Evolutionary conservation across 2,797 vertebrate genomes (phyloP).

Genomic region (Champsocephalus esox): DNA sequence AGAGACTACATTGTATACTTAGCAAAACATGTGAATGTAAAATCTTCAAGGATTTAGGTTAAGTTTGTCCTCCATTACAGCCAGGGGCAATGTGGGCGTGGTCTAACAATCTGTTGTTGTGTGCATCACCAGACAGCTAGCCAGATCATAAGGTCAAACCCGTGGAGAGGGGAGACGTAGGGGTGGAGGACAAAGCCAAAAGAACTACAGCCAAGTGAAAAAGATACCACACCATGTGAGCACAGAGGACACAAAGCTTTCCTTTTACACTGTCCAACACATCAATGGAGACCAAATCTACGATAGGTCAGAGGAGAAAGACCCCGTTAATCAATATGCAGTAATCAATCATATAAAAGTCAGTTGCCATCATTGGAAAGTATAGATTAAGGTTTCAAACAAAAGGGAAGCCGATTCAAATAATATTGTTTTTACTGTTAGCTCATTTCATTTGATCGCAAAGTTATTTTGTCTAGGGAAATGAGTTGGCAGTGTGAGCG

Average conservation of each 20-base stretch:
- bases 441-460: not conserved
- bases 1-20: not conserved
- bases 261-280: conserved; percentile 51
- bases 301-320: conserved; percentile 38
- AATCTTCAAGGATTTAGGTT: conserved; percentile 7
- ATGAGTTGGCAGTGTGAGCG: conserved; percentile 39
- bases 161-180: conserved; percentile 72
- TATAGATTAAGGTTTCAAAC: not conserved
- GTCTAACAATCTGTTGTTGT: conserved; percentile 74
- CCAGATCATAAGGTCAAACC: conserved; percentile 76
- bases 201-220: conserved; percentile 68
- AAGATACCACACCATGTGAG: conserved; percentile 74
- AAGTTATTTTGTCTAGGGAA: conserved; percentile 43
- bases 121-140: conserved; percentile 54
- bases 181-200: conserved; percentile 75
- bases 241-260: conserved; percentile 71
- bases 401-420: not conserved
- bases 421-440: not conserved
- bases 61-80: conserved; percentile 14
- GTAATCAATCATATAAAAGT: conserved; percentile 9
- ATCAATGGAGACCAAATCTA: conserved; percentile 42
- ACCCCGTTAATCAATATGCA: conserved; percentile 14
- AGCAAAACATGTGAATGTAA: conserved; percentile 11
- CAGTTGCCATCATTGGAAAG: not conserved
- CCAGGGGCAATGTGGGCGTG: conserved; percentile 60